Percentiles rank a stretch among this genome's conserved stretches.
Conservation (phyloP, 1,140 invertebrate genomes). For the Hormaphis cornu region DNA sequence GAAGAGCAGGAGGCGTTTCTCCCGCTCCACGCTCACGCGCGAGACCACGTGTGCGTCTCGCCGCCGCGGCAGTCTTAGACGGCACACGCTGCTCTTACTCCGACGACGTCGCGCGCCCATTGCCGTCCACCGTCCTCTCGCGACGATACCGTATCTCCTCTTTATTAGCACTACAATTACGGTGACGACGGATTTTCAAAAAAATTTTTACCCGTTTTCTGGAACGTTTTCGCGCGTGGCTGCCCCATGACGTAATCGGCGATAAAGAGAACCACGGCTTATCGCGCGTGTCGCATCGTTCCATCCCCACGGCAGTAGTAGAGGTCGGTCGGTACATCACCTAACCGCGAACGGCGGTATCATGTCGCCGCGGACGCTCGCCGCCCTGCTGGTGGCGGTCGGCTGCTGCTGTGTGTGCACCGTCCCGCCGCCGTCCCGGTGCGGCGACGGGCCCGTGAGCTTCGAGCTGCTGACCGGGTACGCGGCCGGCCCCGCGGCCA, state of each 20-base stretch:
- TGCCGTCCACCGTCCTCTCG: too few relatives aligned
- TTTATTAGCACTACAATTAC: too few relatives aligned
- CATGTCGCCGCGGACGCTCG: neutral
- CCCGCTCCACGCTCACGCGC: too few relatives aligned
- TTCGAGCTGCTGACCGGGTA: slow-evolving; percentile 84
- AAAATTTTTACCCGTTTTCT: too few relatives aligned
- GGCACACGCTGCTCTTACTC: too few relatives aligned
- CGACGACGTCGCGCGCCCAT: too few relatives aligned
- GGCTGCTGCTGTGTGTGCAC: neutral
- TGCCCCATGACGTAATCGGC: too few relatives aligned
- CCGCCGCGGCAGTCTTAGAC: neutral
- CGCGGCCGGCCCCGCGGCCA: slow-evolving; percentile 75
- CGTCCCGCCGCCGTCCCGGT: neutral
- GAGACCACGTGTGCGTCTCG: neutral
- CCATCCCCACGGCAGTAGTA: neutral
- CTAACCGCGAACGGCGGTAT: neutral
- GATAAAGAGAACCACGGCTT: too few relatives aligned
- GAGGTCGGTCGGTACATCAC: neutral
- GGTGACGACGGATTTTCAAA: too few relatives aligned
- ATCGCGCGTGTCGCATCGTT: neutral
- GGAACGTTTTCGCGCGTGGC: too few relatives aligned
- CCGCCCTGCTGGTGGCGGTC: neutral
- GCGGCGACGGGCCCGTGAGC: slow-evolving; percentile 57
- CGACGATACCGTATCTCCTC: too few relatives aligned
- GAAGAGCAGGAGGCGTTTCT: too few relatives aligned